phyloP scores from a whole-genome alignment of 2,888 invertebrate genomes.

The Scaptomyza parva region DNA sequence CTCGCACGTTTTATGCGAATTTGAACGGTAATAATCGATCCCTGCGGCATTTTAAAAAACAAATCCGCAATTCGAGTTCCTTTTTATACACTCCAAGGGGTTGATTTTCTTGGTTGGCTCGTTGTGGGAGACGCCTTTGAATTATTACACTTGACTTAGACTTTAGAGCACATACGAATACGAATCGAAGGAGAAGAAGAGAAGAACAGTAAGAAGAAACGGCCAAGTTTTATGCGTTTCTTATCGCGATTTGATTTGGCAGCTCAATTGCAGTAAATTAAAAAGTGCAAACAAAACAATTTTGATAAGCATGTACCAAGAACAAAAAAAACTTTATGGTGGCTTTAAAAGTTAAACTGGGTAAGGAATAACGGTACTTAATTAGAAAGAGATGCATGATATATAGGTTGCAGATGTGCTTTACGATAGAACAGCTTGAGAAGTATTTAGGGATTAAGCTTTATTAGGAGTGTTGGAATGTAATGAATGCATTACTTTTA shows the following conservation, averaged over 20 bases:
- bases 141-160: slow-evolving; percentile 68
- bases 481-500: too few relatives aligned
- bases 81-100: background rate
- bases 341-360: slow-evolving; percentile 41
- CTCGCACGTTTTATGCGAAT: slow-evolving; percentile 85
- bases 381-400: slow-evolving; percentile 50
- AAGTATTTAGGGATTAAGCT: too few relatives aligned
- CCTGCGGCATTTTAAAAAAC: slow-evolving; percentile 85
- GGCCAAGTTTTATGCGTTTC: slow-evolving; percentile 65
- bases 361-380: slow-evolving; percentile 35
- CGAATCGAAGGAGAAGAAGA: background rate
- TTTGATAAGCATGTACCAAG: slow-evolving; percentile 60
- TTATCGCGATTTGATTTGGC: slow-evolving; percentile 75
- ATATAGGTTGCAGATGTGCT: too few relatives aligned
- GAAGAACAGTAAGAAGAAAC: background rate
- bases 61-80: slow-evolving; percentile 77
- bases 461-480: too few relatives aligned
- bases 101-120: too few relatives aligned
- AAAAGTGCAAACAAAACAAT: slow-evolving; percentile 82
- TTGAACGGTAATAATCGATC: slow-evolving; percentile 85
- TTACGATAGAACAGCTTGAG: too few relatives aligned
- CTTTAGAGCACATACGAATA: slow-evolving; percentile 55
- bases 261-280: slow-evolving; percentile 79
- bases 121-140: slow-evolving; percentile 42
- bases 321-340: slow-evolving; percentile 65